Percentiles rank a stretch among this genome's conserved stretches.
phyloP scores from a whole-genome alignment of 2,113 vertebrate species.

The Hiodon tergisus region DNA sequence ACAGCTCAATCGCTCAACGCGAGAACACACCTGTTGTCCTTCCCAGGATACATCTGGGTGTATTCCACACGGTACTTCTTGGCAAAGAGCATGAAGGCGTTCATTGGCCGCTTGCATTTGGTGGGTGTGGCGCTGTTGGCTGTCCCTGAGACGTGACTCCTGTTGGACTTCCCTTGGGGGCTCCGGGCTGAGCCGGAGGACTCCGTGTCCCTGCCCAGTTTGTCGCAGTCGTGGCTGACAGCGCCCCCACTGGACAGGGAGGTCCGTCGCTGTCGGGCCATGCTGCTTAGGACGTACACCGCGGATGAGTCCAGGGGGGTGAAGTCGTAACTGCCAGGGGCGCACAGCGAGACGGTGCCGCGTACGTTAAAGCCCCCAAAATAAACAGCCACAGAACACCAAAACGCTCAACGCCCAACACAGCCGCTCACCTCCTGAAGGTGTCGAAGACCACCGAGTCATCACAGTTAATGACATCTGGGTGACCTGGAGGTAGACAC shows the following conservation, averaged over 20 bases:
- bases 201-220: constrained; percentile 70
- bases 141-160: constrained; percentile 86
- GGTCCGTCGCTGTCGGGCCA: constrained; percentile 93
- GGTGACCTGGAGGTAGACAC: constrained; percentile 97
- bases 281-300: constrained; percentile 96
- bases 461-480: constrained; percentile 96
- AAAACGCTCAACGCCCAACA: neutral
- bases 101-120: constrained; percentile 99
- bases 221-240: constrained; percentile 78
- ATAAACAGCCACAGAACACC: neutral
- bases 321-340: constrained; percentile 81
- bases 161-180: constrained; percentile 75
- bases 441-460: constrained; percentile 99
- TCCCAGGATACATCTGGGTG: constrained; percentile 99
- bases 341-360: neutral
- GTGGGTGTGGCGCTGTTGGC: constrained; percentile 78
- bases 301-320: constrained; percentile 96
- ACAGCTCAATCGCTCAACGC: neutral
- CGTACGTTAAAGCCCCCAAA: no score
- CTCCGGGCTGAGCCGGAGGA: constrained; percentile 68
- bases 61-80: constrained; percentile 99
- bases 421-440: constrained; percentile 85
- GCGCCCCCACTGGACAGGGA: constrained; percentile 82
- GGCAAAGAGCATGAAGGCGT: constrained; percentile 99
- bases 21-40: constrained; percentile 88